Evolutionary conservation across 2,888 invertebrate genomes (phyloP).

Genomic region (Beris morrisii): DNA sequence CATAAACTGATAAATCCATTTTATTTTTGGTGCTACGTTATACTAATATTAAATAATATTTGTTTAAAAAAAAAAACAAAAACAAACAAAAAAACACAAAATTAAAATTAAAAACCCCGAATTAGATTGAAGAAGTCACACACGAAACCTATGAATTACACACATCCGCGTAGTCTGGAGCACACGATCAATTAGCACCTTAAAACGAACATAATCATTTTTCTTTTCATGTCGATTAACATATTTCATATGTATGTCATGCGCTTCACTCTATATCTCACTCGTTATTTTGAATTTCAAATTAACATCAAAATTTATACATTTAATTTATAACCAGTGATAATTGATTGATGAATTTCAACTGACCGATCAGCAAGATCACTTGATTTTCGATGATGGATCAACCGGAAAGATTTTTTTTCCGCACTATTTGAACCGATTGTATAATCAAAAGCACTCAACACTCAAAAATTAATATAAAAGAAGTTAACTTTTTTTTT

Average conservation of each 20-base stretch:
- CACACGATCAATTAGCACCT: conserved; percentile 52
- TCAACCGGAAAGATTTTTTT: conserved; percentile 12
- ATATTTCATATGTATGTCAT: conserved; percentile 40
- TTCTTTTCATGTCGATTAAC: conserved; percentile 30
- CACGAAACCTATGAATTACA: neutral
- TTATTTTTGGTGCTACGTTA: conserved; percentile 10
- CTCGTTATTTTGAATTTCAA: conserved; percentile 5
- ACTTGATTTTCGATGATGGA: neutral
- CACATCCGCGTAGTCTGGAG: conserved; percentile 42
- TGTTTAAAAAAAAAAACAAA: too few relatives aligned
- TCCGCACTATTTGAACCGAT: conserved; percentile 3
- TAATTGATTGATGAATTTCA: conserved; percentile 27
- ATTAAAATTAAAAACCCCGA: neutral
- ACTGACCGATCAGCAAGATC: conserved; percentile 8
- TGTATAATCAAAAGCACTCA: conserved; percentile 1
- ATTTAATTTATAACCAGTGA: conserved; percentile 28
- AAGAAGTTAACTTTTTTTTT: too few relatives aligned
- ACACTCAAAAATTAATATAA: too few relatives aligned
- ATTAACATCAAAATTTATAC: conserved; percentile 15
- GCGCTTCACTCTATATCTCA: conserved; percentile 12
- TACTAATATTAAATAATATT: too few relatives aligned
- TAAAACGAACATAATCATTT: conserved; percentile 21
- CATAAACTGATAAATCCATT: conserved; percentile 53
- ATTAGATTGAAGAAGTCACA: neutral
- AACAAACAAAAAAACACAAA: too few relatives aligned